These are phyloP conservation scores for Ellobius talpinus DNA, from an alignment of 2,113 vertebrate species.

Conservation along the genomic window DNA sequence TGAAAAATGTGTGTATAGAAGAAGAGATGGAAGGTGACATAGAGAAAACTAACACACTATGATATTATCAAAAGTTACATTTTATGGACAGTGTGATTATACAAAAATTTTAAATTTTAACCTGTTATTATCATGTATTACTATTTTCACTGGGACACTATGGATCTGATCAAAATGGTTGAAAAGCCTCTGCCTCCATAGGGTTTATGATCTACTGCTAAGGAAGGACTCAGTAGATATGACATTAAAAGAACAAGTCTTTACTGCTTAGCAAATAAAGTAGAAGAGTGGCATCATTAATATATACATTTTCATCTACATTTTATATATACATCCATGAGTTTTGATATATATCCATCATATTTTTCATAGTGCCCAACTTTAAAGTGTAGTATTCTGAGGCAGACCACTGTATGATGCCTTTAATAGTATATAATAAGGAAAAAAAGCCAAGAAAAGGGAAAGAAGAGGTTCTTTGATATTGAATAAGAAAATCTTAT, in stretches of 20 bases:
- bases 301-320: not conserved
- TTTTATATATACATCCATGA: not conserved
- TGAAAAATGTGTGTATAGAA: not conserved
- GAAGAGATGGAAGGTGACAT: not conserved
- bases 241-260: not conserved
- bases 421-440: not conserved
- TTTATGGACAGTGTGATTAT: not conserved
- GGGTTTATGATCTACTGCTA: not conserved
- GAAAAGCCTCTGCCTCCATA: not conserved
- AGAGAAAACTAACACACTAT: not conserved
- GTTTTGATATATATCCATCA: not conserved
- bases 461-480: not conserved
- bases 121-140: not conserved
- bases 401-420: not conserved
- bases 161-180: not conserved
- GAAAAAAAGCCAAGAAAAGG: not conserved
- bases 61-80: not conserved
- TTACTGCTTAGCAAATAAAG: not conserved
- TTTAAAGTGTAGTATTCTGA: conserved; percentile 6
- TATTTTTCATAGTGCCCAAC: not conserved
- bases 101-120: not conserved
- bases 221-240: not conserved
- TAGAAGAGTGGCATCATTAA: not conserved
- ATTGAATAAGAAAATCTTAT: not conserved
- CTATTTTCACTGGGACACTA: not conserved